phyloP scores from a whole-genome alignment of 2,797 vertebrate species.

The Crocidura indochinensis region DNA sequence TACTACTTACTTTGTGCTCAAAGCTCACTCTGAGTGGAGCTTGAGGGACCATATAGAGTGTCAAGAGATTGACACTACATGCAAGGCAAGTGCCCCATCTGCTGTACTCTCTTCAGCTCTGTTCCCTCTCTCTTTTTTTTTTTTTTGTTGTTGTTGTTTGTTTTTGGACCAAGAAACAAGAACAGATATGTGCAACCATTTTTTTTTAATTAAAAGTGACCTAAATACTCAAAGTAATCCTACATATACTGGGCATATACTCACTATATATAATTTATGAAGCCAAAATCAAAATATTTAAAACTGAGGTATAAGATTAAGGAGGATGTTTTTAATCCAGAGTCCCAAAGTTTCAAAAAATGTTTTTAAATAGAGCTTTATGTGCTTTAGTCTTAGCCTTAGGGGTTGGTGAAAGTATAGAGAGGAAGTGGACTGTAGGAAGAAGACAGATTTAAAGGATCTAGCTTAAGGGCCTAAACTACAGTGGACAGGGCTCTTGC shows the following conservation, averaged over 20 bases:
- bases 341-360: conserved; percentile 35
- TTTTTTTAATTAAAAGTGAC: not conserved
- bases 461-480: not conserved
- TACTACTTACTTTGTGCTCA: too few species aligned
- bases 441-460: not conserved
- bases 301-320: not conserved
- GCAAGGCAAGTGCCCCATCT: too few species aligned
- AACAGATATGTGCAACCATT: not conserved
- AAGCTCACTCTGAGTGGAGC: too few species aligned
- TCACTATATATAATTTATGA: too few species aligned
- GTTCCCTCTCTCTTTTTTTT: too few species aligned
- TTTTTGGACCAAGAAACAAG: conserved; percentile 10
- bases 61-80: too few species aligned
- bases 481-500: too few species aligned
- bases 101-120: too few species aligned
- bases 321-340: conserved; percentile 53
- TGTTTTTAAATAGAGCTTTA: conserved; percentile 15
- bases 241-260: not conserved
- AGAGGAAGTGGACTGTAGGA: not conserved
- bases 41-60: too few species aligned
- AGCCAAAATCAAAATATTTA: too few species aligned
- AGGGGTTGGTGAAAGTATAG: not conserved
- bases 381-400: not conserved
- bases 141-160: too few species aligned
- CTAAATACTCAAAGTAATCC: conserved; percentile 22